A percentile compares a stretch with the other conserved stretches of the same genome.
Conservation (phyloP, 2,797 vertebrate genomes). For the Sebastes nivosus region DNA sequence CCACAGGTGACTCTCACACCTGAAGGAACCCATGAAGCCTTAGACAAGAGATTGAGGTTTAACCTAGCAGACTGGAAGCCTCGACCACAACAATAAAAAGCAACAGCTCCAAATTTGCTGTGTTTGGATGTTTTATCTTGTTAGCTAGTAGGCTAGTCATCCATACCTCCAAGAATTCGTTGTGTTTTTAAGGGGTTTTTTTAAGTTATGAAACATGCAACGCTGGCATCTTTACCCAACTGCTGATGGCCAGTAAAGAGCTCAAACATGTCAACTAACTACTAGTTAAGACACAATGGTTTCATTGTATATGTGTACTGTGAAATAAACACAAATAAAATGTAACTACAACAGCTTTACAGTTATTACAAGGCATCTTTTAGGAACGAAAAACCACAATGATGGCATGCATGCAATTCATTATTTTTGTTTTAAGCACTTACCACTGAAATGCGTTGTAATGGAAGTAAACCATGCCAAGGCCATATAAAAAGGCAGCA, state of each 20-base stretch:
- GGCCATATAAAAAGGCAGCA: slow-evolving; percentile 99
- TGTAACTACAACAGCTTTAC: not conserved
- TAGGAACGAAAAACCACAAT: not conserved
- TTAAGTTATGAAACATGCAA: not conserved
- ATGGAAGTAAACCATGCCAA: slow-evolving; percentile 99
- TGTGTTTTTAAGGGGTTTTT: not conserved
- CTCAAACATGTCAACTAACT: not conserved
- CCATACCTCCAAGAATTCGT: not conserved
- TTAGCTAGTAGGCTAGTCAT: not conserved
- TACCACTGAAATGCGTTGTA: slow-evolving; percentile 99
- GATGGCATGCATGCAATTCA: not conserved
- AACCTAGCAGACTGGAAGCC: not conserved
- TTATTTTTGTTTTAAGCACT: slow-evolving; percentile 64
- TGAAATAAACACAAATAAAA: not conserved
- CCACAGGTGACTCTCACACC: not conserved
- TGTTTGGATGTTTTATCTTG: not conserved
- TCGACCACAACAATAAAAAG: not conserved
- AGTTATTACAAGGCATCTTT: not conserved
- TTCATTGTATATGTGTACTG: too few relatives aligned
- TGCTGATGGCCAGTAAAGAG: not conserved
- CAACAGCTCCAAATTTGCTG: not conserved
- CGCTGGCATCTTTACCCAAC: not conserved
- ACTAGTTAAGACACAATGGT: not conserved
- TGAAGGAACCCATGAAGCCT: not conserved
- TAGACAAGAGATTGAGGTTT: not conserved